These are phyloP conservation scores for Neomicropteryx cornuta DNA, from an alignment of 1,140 invertebrate genomes.

Conservation along the genomic window DNA sequence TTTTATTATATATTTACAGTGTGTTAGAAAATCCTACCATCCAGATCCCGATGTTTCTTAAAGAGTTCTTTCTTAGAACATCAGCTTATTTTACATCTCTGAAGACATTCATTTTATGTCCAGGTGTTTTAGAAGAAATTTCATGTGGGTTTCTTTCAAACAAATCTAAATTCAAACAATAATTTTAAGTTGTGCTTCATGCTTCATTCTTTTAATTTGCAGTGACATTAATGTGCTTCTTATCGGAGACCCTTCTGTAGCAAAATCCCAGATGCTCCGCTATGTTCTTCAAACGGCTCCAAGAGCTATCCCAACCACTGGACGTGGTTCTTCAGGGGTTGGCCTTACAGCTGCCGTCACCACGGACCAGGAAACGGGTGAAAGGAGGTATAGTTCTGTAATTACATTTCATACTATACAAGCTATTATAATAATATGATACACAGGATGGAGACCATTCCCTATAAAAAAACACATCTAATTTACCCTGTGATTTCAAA, in stretches of 20 bases:
- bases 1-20: too few relatives aligned
- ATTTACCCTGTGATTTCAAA: too few relatives aligned
- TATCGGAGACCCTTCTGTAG: conserved; percentile 98
- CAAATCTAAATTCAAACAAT: too few relatives aligned
- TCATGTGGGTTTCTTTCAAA: too few relatives aligned
- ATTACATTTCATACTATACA: conserved; percentile 3
- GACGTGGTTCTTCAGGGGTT: conserved; percentile 90
- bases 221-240: conserved; percentile 94
- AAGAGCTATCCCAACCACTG: conserved; percentile 92
- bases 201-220: conserved; percentile 13
- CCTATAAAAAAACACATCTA: not conserved
- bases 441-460: not conserved
- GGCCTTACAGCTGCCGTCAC: conserved; percentile 98
- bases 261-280: conserved; percentile 93
- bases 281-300: conserved; percentile 93
- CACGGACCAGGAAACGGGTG: conserved; percentile 88
- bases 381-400: conserved; percentile 41
- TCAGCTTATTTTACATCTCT: too few relatives aligned
- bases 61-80: too few relatives aligned
- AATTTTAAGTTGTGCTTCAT: too few relatives aligned
- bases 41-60: too few relatives aligned
- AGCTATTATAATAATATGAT: not conserved
- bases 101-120: too few relatives aligned
- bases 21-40: too few relatives aligned
- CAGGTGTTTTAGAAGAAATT: too few relatives aligned